Conservation (phyloP, 2,888 invertebrate species). For the Cerastis rubricosa region DNA sequence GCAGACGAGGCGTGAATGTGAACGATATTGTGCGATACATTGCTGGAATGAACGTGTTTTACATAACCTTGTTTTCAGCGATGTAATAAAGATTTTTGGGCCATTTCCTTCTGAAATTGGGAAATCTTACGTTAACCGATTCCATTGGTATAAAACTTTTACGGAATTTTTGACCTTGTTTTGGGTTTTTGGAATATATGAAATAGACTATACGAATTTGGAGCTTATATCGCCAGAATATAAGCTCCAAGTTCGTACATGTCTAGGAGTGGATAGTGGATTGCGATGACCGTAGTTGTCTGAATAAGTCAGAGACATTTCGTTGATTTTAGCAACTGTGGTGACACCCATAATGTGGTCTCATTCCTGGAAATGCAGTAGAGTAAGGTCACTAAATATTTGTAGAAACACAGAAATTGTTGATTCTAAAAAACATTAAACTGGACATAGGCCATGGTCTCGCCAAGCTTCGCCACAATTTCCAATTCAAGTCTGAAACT, state of each 20-base stretch:
- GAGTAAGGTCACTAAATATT: not conserved
- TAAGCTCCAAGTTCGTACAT: not conserved
- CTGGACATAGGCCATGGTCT: not conserved
- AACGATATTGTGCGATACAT: constrained; percentile 47
- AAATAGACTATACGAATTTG: too few relatives aligned
- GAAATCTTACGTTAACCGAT: constrained; percentile 3
- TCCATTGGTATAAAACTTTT: not conserved
- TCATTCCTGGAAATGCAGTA: not conserved
- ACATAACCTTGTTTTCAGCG: constrained; percentile 27
- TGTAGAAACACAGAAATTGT: not conserved
- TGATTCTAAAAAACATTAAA: not conserved
- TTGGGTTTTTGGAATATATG: not conserved
- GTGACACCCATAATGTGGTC: too few relatives aligned
- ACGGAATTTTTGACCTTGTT: not conserved
- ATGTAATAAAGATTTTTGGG: constrained; percentile 28
- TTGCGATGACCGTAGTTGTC: too few relatives aligned
- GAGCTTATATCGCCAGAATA: too few relatives aligned
- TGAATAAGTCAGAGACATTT: too few relatives aligned
- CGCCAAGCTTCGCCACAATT: not conserved
- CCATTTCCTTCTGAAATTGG: constrained; percentile 42
- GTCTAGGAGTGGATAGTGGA: too few relatives aligned
- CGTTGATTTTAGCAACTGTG: too few relatives aligned
- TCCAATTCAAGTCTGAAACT: not conserved
- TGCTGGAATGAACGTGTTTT: constrained; percentile 37
- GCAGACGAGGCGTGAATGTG: constrained; percentile 50